Conservation (phyloP, 2,888 invertebrate species). For the Scaptomyza tumidula region DNA sequence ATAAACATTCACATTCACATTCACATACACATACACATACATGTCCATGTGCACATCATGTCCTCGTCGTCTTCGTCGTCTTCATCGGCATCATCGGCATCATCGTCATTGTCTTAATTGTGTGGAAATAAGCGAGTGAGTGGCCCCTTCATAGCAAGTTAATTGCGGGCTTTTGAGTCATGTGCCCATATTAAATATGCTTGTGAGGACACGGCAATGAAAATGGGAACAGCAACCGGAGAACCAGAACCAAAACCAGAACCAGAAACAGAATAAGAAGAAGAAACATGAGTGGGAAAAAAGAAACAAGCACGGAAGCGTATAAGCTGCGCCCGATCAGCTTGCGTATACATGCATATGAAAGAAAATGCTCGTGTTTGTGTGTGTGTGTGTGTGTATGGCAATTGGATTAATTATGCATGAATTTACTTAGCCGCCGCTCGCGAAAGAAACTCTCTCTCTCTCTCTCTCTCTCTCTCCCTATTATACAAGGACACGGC, state of each 20-base stretch:
- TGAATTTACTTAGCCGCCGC: constrained; percentile 58
- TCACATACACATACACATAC: neutral
- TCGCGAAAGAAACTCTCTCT: constrained; percentile 36
- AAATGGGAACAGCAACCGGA: constrained; percentile 16
- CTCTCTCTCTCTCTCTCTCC: constrained; percentile 25
- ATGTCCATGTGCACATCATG: neutral
- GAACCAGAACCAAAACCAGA: neutral
- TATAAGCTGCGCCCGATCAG: constrained; percentile 31
- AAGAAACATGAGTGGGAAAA: neutral
- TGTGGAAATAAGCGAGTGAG: constrained; percentile 65
- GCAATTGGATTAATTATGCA: constrained; percentile 65
- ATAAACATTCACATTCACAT: neutral
- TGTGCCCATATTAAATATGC: constrained; percentile 64
- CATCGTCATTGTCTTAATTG: constrained; percentile 54
- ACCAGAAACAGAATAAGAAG: neutral
- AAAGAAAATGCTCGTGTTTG: neutral
- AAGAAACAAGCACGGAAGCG: neutral
- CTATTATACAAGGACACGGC: constrained; percentile 54
- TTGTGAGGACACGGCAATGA: constrained; percentile 49
- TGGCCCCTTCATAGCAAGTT: constrained; percentile 65
- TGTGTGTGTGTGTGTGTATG: constrained; percentile 11
- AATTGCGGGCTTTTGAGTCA: constrained; percentile 67
- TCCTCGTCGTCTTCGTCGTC: constrained; percentile 12
- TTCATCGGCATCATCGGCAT: constrained; percentile 12
- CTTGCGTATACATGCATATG: constrained; percentile 12